Evolutionary conservation across 2,113 vertebrate genomes (phyloP).

Genomic region (Okapia johnstoni): DNA sequence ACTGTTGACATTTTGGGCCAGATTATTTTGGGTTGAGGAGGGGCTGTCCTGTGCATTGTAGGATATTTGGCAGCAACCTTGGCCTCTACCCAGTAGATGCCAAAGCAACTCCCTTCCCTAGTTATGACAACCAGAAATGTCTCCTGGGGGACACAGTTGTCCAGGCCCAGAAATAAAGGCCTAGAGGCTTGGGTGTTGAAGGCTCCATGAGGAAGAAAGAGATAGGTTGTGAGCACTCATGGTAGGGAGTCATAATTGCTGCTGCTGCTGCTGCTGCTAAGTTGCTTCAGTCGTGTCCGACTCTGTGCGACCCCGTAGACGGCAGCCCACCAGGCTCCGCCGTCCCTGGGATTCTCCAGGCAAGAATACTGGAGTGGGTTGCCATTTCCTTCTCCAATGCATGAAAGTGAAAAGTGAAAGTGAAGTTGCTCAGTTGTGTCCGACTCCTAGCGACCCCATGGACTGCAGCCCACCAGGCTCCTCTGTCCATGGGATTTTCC

Average conservation of each 20-base stretch:
- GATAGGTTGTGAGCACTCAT: fast-evolving
- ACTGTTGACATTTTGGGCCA: neutral
- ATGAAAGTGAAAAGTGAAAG: too few species aligned
- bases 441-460: too few species aligned
- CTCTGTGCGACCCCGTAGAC: too few species aligned
- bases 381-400: too few species aligned
- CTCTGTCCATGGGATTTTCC: too few species aligned
- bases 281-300: too few species aligned
- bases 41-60: neutral
- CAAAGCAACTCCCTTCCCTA: neutral
- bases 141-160: neutral
- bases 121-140: neutral
- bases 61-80: neutral
- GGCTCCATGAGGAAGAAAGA: neutral
- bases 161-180: neutral
- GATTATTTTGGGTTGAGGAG: neutral
- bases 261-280: too few species aligned
- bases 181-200: neutral
- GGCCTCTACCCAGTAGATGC: neutral
- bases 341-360: too few species aligned
- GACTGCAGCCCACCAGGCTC: too few species aligned
- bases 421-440: too few species aligned
- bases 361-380: too few species aligned
- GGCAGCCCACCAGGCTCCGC: too few species aligned
- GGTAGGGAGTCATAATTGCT: neutral